phyloP scores from a whole-genome alignment of 2,888 invertebrate species.

The Gnatocerus cornutus region DNA sequence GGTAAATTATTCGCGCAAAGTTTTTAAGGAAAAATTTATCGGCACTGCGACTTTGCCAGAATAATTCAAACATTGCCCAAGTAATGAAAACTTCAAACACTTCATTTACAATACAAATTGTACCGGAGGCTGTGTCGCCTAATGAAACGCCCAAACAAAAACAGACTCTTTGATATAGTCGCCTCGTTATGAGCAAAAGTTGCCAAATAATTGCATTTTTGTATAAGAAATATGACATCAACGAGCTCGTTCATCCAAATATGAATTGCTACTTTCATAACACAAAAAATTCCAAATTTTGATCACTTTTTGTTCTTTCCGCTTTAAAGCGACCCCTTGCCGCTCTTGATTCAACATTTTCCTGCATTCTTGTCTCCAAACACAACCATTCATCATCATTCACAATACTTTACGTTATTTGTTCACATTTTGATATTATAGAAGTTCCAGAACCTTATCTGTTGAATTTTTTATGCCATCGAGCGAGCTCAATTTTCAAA shows the following conservation, averaged over 20 bases:
- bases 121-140: slow-evolving; percentile 34
- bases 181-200: slow-evolving; percentile 33
- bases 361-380: slow-evolving; percentile 14
- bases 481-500: slow-evolving; percentile 1
- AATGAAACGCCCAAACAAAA: slow-evolving; percentile 44
- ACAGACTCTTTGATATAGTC: slow-evolving; percentile 33
- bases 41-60: slow-evolving; percentile 13
- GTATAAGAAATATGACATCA: slow-evolving; percentile 11
- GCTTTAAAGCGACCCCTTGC: slow-evolving; percentile 1
- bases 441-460: background rate
- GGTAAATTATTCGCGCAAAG: slow-evolving; percentile 28
- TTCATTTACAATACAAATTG: slow-evolving; percentile 51
- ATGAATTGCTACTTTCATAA: background rate
- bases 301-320: slow-evolving; percentile 9
- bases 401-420: slow-evolving; percentile 31
- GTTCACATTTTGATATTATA: slow-evolving; percentile 27
- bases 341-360: background rate
- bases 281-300: slow-evolving; percentile 9
- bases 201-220: slow-evolving; percentile 27
- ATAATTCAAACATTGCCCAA: slow-evolving; percentile 47
- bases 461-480: slow-evolving; percentile 14
- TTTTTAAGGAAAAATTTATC: slow-evolving; percentile 9
- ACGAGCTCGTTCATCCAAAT: background rate
- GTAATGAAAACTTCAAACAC: slow-evolving; percentile 51
- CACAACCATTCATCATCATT: slow-evolving; percentile 33